Evolutionary conservation across 2,888 invertebrate genomes (phyloP), one percentile per base, ranked within the genome.

Genomic region (Hydrotaea cyrtoneurina): DNA sequence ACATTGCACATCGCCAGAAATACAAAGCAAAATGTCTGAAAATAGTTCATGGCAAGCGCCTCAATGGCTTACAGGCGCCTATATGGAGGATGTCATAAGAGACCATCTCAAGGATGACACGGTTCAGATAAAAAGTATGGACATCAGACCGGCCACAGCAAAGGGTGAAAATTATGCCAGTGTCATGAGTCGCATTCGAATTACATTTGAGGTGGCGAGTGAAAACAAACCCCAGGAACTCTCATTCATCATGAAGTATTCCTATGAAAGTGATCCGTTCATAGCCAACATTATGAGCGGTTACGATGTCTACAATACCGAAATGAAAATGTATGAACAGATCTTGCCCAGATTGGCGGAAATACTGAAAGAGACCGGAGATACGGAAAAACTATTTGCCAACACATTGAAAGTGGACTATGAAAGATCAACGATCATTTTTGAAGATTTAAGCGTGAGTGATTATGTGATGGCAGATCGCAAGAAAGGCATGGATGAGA

Each of bases 401-500:
- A 83, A 88, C 31, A 89, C 90, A 0, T 26, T 90, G 2, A 78
- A 90, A 36, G 90, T 90, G 13, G 90, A 90, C 78, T 88, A 89
- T 31, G 88, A 88, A 19, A 87, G 86, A 46, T 86, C 87, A 0
- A 89, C 89, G 4, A 90, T 90, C 4, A 87, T 91, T 69, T 89
- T 90, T 36, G 90, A 91, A 69, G 90, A 90, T 86, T 80, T 90
- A 3, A 85, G 87, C 0, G 87, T 87, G 3, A 55, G 74, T 0
- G 80, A 88, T 1, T 90, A 87, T 79, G 77, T 79, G 0, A 74
- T 91, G 53, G 89, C 88, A 3, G 89, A 92, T 85, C 89, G 92
- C 1, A 71, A 88, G 21, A 80, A 74, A 1, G 92, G 92, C 2
- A 88, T 93, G 50, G 93, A 94, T 80, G 66, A 93, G 72, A 88